These are phyloP conservation scores for Elegia similella DNA, from an alignment of 2,888 invertebrate species.

Conservation along the genomic window DNA sequence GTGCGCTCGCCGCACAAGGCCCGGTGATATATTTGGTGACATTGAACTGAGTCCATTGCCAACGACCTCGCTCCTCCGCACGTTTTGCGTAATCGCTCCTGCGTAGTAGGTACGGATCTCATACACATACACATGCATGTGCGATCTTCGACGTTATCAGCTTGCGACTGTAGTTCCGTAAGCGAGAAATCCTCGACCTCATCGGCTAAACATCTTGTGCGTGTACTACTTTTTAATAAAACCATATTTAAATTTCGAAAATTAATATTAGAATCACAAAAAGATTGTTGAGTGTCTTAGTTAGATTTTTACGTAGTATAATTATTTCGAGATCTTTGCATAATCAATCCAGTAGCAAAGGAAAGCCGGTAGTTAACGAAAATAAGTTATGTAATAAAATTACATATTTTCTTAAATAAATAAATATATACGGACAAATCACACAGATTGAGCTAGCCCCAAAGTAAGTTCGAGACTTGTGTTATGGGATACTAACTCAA, in stretches of 20 bases:
- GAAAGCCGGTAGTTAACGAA: no score
- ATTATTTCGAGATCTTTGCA: no score
- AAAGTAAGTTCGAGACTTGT: no score
- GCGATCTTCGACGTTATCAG: background rate
- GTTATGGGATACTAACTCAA: no score
- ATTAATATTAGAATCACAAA: background rate
- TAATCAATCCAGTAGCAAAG: no score
- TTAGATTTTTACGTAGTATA: no score
- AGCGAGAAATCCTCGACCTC: background rate
- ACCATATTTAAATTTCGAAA: background rate
- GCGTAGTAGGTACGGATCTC: conserved; percentile 57
- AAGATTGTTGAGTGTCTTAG: no score
- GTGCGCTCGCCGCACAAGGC: conserved; percentile 35
- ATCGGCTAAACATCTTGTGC: background rate
- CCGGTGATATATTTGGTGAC: conserved; percentile 81
- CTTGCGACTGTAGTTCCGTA: background rate
- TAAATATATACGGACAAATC: no score
- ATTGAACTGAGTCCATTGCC: conserved; percentile 81
- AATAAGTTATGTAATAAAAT: no score
- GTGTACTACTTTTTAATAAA: background rate
- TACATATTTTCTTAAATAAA: no score
- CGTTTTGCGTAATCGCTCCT: conserved; percentile 78
- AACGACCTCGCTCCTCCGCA: conserved; percentile 80
- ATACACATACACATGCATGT: conserved; percentile 38
- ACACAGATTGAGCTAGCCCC: no score